phyloP scores from a whole-genome alignment of 2,888 invertebrate genomes.

The Ecliptopera silaceata region DNA sequence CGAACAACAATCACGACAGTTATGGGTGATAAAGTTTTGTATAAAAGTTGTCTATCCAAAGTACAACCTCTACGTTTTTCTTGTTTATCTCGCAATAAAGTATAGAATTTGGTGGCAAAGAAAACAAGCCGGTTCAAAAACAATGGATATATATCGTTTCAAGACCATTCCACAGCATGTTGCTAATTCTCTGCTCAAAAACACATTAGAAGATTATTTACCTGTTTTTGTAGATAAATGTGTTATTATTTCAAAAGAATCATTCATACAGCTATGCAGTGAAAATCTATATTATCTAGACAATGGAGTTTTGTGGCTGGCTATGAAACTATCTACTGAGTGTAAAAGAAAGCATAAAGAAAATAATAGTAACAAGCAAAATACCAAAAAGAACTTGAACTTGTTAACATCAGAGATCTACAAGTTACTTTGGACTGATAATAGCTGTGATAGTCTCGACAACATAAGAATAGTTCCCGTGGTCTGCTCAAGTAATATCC shows the following conservation, averaged over 20 bases:
- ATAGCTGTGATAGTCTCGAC: conserved; percentile 44
- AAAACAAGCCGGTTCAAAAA: conserved; percentile 31
- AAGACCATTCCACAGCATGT: conserved; percentile 57
- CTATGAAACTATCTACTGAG: conserved; percentile 58
- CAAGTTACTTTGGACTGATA: conserved; percentile 62
- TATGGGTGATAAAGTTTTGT: conserved; percentile 77
- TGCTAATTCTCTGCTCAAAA: conserved; percentile 50
- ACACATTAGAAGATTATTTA: conserved; percentile 55
- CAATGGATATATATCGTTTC: conserved; percentile 58
- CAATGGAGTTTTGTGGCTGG: conserved; percentile 72
- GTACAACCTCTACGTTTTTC: conserved; percentile 69
- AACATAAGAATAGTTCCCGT: conserved; percentile 68
- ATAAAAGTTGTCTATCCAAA: conserved; percentile 76
- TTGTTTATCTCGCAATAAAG: conserved; percentile 72
- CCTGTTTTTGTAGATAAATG: conserved; percentile 64
- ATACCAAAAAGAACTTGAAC: conserved; percentile 55
- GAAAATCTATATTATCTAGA: conserved; percentile 77
- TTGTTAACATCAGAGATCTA: conserved; percentile 67
- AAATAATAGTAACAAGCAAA: conserved; percentile 39
- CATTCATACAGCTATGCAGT: conserved; percentile 66
- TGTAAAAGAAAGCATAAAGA: conserved; percentile 54
- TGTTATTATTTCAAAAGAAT: conserved; percentile 65
- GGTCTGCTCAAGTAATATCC: conserved; percentile 57
- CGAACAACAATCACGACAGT: conserved; percentile 54
- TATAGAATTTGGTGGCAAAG: conserved; percentile 62